phyloP scores from a whole-genome alignment of 2,113 vertebrate genomes.

The Actenoides lindsayi region DNA sequence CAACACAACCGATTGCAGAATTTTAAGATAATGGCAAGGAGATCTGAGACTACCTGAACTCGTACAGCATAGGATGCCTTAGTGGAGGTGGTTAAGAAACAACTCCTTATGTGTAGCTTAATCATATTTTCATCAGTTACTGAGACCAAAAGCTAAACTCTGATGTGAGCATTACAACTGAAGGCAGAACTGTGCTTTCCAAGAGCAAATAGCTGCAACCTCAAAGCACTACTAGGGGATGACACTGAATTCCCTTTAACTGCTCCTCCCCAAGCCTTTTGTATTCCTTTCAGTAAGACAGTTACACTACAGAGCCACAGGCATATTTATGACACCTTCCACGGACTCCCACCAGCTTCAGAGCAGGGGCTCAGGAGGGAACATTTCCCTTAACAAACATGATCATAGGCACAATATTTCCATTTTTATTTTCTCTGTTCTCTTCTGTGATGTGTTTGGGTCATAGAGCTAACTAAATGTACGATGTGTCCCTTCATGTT shows the following conservation, averaged over 20 bases:
- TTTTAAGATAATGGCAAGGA: neutral
- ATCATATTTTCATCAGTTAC: neutral
- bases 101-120: neutral
- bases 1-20: neutral
- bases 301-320: neutral
- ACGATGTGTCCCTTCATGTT: neutral
- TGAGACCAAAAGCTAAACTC: neutral
- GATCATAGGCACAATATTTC: neutral
- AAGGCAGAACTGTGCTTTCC: neutral
- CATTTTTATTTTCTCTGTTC: neutral
- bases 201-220: neutral
- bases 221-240: neutral
- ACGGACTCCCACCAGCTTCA: neutral
- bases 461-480: neutral
- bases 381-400: neutral
- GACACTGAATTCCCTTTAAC: neutral
- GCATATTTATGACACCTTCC: neutral
- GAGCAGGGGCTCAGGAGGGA: neutral
- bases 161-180: neutral
- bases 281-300: neutral
- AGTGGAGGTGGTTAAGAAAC: neutral
- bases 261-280: neutral
- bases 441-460: neutral
- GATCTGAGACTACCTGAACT: neutral
- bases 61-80: neutral